Evolutionary conservation across 2,888 invertebrate genomes (phyloP), one percentile per base, ranked within the genome.

Genomic region (Drosophila kambysellisi): DNA sequence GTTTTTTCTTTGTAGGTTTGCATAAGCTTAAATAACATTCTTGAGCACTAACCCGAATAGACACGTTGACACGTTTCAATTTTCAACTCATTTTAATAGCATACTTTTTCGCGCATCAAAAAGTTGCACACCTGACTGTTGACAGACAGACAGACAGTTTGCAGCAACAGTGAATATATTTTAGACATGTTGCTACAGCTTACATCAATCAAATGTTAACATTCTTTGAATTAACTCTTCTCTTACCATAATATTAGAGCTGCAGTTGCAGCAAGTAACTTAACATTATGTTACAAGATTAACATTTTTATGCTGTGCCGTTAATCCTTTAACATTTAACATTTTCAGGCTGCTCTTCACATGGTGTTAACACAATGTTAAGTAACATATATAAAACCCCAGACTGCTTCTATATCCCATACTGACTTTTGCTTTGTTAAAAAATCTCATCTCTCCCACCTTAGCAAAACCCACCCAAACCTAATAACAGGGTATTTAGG

Each of bases 11-110:
- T 29, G 25, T 25, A 56, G 30, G 48, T 7, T 11, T 11, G n/a
- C n/a, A 29, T 50, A 41, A 29, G 43, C 63, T 57, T 53, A 25
- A 66, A 54, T 46, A 58, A 62, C 35, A 32, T 58, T 32, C 56
- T 33, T 25, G 33, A 33, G 46, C 25, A 17, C 57, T 15, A 8
- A 12, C 15, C 9, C 20, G 11, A 4, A 6, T 2, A 43, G 56
- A 30, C 43, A 51, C 35, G 30, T 30, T 53, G 61, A 33, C 41
- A 62, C 8, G 6, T 35, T 59, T 48, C 25, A 12, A 54, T 35
- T 54, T 43, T 33, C 20, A 12, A 25, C 37, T 20, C 11, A 57
- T 52, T 39, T 39, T 3, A 15, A 8, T 52, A 66, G 57, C 66
- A 43, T 46, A 43, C 57, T 53, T 58, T 58, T 33, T 29, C 4